These are phyloP conservation scores for Zaprionus gabonicus DNA, from an alignment of 1,140 invertebrate species.

Conservation along the genomic window DNA sequence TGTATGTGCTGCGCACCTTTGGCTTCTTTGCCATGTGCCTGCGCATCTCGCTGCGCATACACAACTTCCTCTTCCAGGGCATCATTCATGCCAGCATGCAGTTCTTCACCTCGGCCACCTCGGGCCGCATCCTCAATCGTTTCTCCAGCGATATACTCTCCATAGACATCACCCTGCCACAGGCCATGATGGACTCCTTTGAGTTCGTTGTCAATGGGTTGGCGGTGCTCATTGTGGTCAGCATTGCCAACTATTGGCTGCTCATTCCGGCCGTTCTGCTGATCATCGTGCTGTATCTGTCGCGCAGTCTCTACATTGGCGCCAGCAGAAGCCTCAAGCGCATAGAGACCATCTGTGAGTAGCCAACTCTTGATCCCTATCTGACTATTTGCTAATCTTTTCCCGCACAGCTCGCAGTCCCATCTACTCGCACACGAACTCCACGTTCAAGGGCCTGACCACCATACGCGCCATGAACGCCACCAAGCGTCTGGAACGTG, in stretches of 20 bases:
- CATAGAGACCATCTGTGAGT: constrained; percentile 91
- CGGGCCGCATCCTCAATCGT: constrained; percentile 92
- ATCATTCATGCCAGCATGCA: constrained; percentile 92
- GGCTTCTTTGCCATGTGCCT: constrained; percentile 92
- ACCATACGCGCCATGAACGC: constrained; percentile 91
- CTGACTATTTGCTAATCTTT: neutral
- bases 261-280: constrained; percentile 89
- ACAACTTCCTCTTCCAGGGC: constrained; percentile 93
- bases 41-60: constrained; percentile 90
- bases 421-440: constrained; percentile 93
- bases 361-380: neutral
- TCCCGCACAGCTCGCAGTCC: constrained; percentile 88
- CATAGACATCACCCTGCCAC: constrained; percentile 93
- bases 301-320: constrained; percentile 90
- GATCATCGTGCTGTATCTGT: constrained; percentile 87
- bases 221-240: constrained; percentile 89
- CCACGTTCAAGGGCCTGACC: constrained; percentile 91
- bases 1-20: constrained; percentile 87
- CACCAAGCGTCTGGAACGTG: constrained; percentile 88
- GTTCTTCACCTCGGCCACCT: constrained; percentile 95
- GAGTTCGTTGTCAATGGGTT: constrained; percentile 88
- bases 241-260: constrained; percentile 91
- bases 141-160: constrained; percentile 94
- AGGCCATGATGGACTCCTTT: constrained; percentile 89
- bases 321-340: constrained; percentile 93